These are phyloP conservation scores for Cynodonichthys magdalenae DNA, from an alignment of 2,797 vertebrate species.

Conservation along the genomic window DNA sequence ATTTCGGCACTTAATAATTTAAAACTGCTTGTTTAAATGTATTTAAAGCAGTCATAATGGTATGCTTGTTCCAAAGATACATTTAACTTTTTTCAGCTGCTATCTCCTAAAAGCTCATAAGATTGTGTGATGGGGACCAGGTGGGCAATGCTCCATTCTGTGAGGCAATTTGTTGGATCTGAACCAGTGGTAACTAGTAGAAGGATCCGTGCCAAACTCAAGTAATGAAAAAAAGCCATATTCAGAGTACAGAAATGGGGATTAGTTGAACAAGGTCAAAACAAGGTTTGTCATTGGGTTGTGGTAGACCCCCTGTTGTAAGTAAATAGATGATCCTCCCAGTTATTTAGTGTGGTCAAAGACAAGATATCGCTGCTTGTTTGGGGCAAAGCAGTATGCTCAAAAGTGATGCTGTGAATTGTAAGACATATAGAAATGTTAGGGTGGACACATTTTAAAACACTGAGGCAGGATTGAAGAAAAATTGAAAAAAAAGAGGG, in stretches of 20 bases:
- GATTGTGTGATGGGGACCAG: slow-evolving; percentile 48
- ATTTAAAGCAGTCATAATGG: slow-evolving; percentile 11
- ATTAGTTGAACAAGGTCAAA: slow-evolving; percentile 15
- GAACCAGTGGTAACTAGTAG: slow-evolving; percentile 27
- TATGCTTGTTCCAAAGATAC: slow-evolving; percentile 13
- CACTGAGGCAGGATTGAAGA: background rate
- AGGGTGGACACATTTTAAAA: slow-evolving; percentile 19
- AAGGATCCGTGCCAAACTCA: slow-evolving; percentile 22
- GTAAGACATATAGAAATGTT: slow-evolving; percentile 15
- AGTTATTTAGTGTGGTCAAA: slow-evolving; percentile 9
- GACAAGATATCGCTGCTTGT: background rate
- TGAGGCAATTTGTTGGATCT: slow-evolving; percentile 50
- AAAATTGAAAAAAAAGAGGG: slow-evolving; percentile 17
- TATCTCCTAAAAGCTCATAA: slow-evolving; percentile 6
- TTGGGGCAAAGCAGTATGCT: slow-evolving; percentile 1
- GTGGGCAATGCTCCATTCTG: slow-evolving; percentile 43
- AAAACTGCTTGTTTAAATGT: slow-evolving; percentile 31
- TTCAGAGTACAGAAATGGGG: slow-evolving; percentile 23
- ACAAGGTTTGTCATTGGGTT: slow-evolving; percentile 19
- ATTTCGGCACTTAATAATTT: background rate
- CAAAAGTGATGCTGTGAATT: slow-evolving; percentile 5
- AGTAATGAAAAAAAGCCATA: slow-evolving; percentile 22
- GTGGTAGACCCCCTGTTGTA: slow-evolving; percentile 27
- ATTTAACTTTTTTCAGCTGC: slow-evolving; percentile 12
- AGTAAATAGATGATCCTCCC: slow-evolving; percentile 18